These are phyloP conservation scores for Monoplex corrugatus DNA, from an alignment of 2,888 invertebrate genomes.

Conservation along the genomic window DNA sequence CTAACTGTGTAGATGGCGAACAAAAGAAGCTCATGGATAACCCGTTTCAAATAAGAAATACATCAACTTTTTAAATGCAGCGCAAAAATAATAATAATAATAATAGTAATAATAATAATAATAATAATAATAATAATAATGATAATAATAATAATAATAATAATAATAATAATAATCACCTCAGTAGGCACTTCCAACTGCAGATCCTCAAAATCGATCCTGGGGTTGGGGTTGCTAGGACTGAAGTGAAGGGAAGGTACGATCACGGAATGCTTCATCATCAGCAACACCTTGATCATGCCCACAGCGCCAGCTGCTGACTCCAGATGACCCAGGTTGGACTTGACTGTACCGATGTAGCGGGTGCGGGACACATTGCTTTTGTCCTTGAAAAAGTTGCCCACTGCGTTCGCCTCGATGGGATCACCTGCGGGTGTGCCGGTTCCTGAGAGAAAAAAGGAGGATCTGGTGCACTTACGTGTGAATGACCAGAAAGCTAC, in stretches of 20 bases:
- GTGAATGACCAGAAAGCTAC: too few relatives aligned
- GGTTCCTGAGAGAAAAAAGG: slow-evolving; percentile 60
- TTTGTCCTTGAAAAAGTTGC: slow-evolving; percentile 58
- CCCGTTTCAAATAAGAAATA: too few relatives aligned
- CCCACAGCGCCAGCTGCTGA: slow-evolving; percentile 72
- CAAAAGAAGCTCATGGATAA: too few relatives aligned
- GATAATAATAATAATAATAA: neutral
- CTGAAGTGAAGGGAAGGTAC: slow-evolving; percentile 67
- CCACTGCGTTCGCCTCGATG: slow-evolving; percentile 64
- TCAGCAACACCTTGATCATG: slow-evolving; percentile 71
- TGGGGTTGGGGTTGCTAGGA: slow-evolving; percentile 64
- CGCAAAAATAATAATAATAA: too few relatives aligned
- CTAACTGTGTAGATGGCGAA: too few relatives aligned
- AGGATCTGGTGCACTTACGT: neutral
- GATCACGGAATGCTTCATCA: slow-evolving; percentile 67
- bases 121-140: too few relatives aligned
- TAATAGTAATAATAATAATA: too few relatives aligned
- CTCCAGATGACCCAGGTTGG: slow-evolving; percentile 73
- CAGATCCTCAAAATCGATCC: slow-evolving; percentile 62
- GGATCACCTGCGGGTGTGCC: slow-evolving; percentile 71
- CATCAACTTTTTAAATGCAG: too few relatives aligned
- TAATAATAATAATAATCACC: neutral
- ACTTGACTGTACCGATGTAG: slow-evolving; percentile 72
- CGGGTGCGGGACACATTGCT: slow-evolving; percentile 31
- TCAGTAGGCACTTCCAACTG: slow-evolving; percentile 62